phyloP scores from a whole-genome alignment of 1,140 invertebrate species.

The Sminthurinus signatus region DNA sequence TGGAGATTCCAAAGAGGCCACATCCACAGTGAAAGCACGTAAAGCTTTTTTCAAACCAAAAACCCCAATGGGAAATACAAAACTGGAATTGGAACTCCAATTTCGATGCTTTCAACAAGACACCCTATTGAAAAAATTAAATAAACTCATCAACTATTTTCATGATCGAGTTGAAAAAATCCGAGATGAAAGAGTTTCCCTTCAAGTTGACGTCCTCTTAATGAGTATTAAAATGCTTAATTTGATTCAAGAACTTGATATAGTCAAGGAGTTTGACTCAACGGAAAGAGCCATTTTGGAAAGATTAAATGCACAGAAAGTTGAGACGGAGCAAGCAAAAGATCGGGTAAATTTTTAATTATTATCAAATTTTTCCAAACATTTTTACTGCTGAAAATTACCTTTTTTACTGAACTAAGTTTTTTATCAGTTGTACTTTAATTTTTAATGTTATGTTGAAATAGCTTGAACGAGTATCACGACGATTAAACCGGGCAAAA shows the following conservation, averaged over 20 bases:
- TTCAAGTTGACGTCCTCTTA: constrained; percentile 28
- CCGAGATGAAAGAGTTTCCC: constrained; percentile 10
- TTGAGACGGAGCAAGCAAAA: constrained; percentile 20
- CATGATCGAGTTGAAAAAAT: constrained; percentile 24
- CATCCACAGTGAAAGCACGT: constrained; percentile 22
- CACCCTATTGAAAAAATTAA: constrained; percentile 17
- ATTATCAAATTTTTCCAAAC: neutral
- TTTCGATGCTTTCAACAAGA: constrained; percentile 23
- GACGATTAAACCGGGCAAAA: constrained; percentile 7
- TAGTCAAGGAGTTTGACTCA: constrained; percentile 36
- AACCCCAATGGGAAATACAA: constrained; percentile 1
- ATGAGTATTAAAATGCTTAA: constrained; percentile 20
- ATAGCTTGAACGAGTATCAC: constrained; percentile 24
- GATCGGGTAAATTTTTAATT: constrained; percentile 12
- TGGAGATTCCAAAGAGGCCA: constrained; percentile 5
- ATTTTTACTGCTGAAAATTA: neutral
- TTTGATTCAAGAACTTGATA: constrained; percentile 29
- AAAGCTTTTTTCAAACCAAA: constrained; percentile 31
- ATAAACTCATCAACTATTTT: constrained; percentile 23
- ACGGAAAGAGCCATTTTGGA: constrained; percentile 27
- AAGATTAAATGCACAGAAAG: constrained; percentile 22
- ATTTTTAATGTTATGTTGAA: neutral
- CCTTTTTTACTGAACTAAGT: too few relatives aligned
- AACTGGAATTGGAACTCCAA: constrained; percentile 11
- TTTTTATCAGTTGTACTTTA: too few relatives aligned